These are phyloP conservation scores for Mustela lutreola DNA, from an alignment of 2,113 vertebrate species.

Conservation along the genomic window DNA sequence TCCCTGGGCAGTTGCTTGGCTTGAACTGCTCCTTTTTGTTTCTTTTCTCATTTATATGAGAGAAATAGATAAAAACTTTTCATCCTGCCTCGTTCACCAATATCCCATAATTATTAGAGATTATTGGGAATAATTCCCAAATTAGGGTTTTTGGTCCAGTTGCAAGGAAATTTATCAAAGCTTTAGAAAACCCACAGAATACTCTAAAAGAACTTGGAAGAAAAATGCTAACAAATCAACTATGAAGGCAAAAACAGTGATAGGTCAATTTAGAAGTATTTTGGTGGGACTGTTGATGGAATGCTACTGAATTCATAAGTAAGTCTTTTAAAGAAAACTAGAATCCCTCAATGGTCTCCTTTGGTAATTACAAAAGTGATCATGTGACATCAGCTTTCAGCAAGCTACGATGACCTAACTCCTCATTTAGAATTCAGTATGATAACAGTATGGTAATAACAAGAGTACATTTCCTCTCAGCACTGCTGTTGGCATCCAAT, in stretches of 20 bases:
- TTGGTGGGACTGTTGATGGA: background rate
- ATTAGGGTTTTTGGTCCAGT: background rate
- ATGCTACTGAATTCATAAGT: background rate
- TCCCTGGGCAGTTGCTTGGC: slow-evolving; percentile 52
- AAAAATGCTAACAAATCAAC: background rate
- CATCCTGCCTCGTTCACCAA: background rate
- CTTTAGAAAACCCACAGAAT: background rate
- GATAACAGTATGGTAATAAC: rapidly evolving
- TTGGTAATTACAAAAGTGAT: background rate
- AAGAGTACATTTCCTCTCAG: no score
- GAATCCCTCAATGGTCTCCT: background rate
- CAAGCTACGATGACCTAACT: background rate
- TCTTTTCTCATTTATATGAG: slow-evolving; percentile 6
- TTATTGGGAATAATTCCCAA: slow-evolving; percentile 54
- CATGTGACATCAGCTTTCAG: background rate
- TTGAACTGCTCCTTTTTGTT: slow-evolving; percentile 42
- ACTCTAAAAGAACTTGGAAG: background rate
- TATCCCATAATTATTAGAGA: background rate
- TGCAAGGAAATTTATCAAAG: background rate
- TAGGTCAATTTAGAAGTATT: background rate
- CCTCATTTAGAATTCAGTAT: background rate
- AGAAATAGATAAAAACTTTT: slow-evolving; percentile 40
- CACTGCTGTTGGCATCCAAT: background rate
- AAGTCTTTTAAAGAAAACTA: background rate
- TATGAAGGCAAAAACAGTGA: background rate